Evolutionary conservation across 2,113 vertebrate species (phyloP).

Genomic region (Anoura caudifer): DNA sequence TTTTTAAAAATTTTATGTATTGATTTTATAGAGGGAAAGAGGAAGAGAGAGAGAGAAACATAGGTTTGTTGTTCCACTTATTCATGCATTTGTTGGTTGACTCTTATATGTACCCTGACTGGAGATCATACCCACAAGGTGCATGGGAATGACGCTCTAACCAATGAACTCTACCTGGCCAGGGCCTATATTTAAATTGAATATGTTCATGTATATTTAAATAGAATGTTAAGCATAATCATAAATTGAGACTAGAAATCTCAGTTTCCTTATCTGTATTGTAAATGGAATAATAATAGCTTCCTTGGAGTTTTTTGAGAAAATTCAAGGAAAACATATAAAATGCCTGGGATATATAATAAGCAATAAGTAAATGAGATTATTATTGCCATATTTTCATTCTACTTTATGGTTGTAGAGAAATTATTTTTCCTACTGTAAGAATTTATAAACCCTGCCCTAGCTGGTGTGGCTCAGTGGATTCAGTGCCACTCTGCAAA

Average conservation of each 20-base stretch:
- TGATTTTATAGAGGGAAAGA: too few species aligned
- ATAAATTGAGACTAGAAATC: neutral
- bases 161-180: too few species aligned
- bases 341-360: neutral
- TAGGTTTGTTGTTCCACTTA: too few species aligned
- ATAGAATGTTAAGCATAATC: neutral
- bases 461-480: too few species aligned
- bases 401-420: neutral
- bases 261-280: neutral
- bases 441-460: neutral
- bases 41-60: too few species aligned
- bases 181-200: neutral
- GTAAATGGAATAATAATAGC: neutral
- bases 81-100: too few species aligned
- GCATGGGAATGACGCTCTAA: too few species aligned
- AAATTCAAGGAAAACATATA: conserved; percentile 25
- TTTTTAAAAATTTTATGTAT: too few species aligned
- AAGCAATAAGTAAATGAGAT: neutral
- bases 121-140: too few species aligned
- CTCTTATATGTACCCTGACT: too few species aligned
- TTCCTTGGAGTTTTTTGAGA: neutral
- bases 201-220: neutral
- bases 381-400: neutral
- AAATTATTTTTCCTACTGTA: neutral
- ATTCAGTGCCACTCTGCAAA: too few species aligned